These are phyloP conservation scores for Telenomus remus DNA, from an alignment of 1,140 invertebrate genomes.

Conservation along the genomic window DNA sequence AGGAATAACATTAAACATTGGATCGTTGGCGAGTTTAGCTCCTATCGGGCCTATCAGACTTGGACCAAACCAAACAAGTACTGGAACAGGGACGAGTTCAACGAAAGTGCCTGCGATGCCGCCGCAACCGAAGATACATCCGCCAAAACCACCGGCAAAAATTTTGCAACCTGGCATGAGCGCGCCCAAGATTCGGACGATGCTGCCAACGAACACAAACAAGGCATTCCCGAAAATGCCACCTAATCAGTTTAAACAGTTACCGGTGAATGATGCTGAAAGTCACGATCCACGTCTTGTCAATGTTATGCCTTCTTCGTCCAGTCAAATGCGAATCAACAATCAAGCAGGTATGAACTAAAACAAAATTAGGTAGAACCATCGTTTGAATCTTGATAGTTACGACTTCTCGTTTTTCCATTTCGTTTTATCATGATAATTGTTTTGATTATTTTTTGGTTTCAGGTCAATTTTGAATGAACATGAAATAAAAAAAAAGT, in stretches of 20 bases:
- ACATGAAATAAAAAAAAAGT: neutral
- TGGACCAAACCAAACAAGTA: slow-evolving; percentile 54
- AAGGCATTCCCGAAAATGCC: slow-evolving; percentile 62
- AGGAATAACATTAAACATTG: slow-evolving; percentile 75
- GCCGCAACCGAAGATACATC: slow-evolving; percentile 1
- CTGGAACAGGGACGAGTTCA: neutral
- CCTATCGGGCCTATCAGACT: slow-evolving; percentile 73
- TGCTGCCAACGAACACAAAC: slow-evolving; percentile 52
- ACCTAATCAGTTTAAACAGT: slow-evolving; percentile 61
- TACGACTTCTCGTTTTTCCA: neutral
- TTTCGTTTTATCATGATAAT: too few relatives aligned
- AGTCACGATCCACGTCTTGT: slow-evolving; percentile 19
- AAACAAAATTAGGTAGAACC: neutral
- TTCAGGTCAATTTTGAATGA: slow-evolving; percentile 4
- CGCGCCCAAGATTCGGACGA: slow-evolving; percentile 64
- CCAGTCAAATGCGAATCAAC: slow-evolving; percentile 24
- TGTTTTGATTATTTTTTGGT: neutral
- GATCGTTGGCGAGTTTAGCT: slow-evolving; percentile 72
- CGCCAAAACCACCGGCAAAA: slow-evolving; percentile 58
- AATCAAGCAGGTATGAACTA: slow-evolving; percentile 22
- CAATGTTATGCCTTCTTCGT: slow-evolving; percentile 4
- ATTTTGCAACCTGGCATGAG: slow-evolving; percentile 50
- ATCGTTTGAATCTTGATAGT: neutral
- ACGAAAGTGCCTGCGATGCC: slow-evolving; percentile 1
- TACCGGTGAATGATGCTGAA: slow-evolving; percentile 47